A percentile compares a stretch with the other conserved stretches of the same genome.
phyloP scores from a whole-genome alignment of 2,797 vertebrate species.

The Champsocephalus gunnari region DNA sequence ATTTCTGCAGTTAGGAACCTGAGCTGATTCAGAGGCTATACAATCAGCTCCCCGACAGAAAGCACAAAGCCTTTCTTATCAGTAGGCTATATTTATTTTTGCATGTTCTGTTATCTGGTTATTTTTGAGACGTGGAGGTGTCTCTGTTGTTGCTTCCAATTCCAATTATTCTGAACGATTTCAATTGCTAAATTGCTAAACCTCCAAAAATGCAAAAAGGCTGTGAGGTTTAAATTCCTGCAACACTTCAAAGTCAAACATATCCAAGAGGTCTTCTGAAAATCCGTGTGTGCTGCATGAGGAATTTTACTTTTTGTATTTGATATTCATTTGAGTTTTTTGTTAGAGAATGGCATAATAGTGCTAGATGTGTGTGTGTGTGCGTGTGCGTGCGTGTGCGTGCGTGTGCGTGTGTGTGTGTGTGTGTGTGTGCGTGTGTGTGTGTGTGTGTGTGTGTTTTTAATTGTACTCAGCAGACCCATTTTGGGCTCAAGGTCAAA shows the following conservation, averaged over 20 bases:
- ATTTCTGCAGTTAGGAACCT: neutral
- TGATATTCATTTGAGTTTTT: no score
- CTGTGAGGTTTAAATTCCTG: neutral
- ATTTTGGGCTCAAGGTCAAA: constrained; percentile 64
- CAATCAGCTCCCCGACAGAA: neutral
- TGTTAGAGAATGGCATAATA: no score
- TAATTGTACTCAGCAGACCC: constrained; percentile 47
- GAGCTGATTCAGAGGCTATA: neutral
- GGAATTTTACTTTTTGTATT: no score
- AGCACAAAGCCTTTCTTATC: neutral
- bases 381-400: constrained; percentile 17
- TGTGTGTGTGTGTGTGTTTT: constrained; percentile 26
- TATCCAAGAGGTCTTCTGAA: constrained; percentile 13
- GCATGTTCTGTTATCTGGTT: neutral
- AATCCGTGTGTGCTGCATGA: neutral
- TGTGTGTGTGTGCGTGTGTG: constrained; percentile 18
- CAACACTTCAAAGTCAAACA: neutral
- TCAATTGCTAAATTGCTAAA: neutral
- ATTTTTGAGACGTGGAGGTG: neutral
- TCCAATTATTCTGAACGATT: neutral
- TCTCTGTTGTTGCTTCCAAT: neutral
- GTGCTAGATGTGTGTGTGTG: neutral
- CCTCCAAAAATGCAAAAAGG: neutral
- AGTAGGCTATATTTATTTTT: neutral
- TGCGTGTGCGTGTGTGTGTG: constrained; percentile 15